phyloP scores from a whole-genome alignment of 2,797 vertebrate genomes.

The Gymnothorax reevesii region DNA sequence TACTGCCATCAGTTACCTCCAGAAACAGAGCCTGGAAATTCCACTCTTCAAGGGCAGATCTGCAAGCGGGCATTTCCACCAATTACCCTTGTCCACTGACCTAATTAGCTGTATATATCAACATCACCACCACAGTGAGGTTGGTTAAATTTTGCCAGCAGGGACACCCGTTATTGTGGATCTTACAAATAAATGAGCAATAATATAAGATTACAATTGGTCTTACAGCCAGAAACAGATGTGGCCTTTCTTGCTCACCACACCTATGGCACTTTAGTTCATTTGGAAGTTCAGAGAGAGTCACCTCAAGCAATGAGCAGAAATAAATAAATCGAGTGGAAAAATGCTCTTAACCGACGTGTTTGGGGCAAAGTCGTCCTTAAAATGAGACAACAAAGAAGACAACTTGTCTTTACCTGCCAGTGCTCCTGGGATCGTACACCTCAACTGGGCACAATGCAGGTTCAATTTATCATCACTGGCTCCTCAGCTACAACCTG shows the following conservation, averaged over 20 bases:
- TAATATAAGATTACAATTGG: not conserved
- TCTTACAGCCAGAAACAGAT: not conserved
- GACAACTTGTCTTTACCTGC: not conserved
- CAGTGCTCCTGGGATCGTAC: not conserved
- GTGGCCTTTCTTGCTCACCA: not conserved
- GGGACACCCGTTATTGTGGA: not conserved
- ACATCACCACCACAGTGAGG: not conserved
- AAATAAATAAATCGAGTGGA: not conserved
- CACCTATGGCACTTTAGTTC: not conserved
- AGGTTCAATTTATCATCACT: not conserved
- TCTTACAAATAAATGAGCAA: not conserved
- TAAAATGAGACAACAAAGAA: slow-evolving; percentile 2
- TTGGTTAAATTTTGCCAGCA: not conserved
- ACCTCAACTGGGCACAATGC: not conserved
- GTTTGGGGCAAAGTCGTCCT: too few relatives aligned
- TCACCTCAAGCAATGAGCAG: not conserved
- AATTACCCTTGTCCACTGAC: not conserved
- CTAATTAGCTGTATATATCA: not conserved
- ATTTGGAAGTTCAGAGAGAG: not conserved
- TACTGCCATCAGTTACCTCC: not conserved
- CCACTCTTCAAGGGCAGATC: not conserved
- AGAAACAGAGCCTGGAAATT: not conserved
- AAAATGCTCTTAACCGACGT: not conserved
- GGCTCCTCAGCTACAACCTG: not conserved
- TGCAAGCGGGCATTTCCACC: not conserved